A percentile compares a stretch with the other conserved stretches of the same genome.
Conservation (phyloP, 2,797 vertebrate species). For the Sebastes hubbsi region DNA sequence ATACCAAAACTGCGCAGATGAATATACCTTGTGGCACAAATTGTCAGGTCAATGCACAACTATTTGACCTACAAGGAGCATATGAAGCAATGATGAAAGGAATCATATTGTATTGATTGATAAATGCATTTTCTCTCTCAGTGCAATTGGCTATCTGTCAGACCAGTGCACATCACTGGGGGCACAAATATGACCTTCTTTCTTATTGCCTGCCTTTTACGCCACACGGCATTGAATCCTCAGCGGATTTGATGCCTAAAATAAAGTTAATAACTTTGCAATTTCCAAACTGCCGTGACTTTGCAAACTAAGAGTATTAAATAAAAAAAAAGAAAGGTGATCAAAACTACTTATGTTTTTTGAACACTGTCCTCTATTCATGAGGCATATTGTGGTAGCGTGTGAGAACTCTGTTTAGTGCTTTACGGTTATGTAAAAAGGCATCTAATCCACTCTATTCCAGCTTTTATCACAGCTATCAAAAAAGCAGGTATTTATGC, state of each 20-base stretch:
- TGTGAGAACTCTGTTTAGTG: conserved; percentile 51
- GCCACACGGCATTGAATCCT: conserved; percentile 41
- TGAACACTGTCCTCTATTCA: conserved; percentile 49
- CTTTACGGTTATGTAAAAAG: conserved; percentile 60
- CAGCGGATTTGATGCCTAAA: conserved; percentile 8
- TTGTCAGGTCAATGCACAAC: conserved; percentile 74
- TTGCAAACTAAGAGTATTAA: conserved; percentile 30
- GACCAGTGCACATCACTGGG: conserved; percentile 68
- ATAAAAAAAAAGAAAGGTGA: conserved; percentile 24
- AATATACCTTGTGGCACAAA: conserved; percentile 66
- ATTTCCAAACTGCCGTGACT: conserved; percentile 43
- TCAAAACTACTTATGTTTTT: conserved; percentile 30
- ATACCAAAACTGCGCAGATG: conserved; percentile 52
- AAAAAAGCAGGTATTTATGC: conserved; percentile 73
- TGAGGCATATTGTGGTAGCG: conserved; percentile 45
- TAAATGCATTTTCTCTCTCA: conserved; percentile 80
- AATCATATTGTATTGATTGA: conserved; percentile 79
- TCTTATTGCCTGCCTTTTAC: conserved; percentile 62
- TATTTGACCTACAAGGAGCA: conserved; percentile 78
- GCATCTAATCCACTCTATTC: conserved; percentile 65
- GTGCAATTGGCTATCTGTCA: conserved; percentile 83
- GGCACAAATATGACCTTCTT: conserved; percentile 74
- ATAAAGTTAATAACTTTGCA: conserved; percentile 53
- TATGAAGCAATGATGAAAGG: conserved; percentile 64
- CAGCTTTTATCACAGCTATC: conserved; percentile 72